A percentile compares a stretch with the other conserved stretches of the same genome.
These are phyloP conservation scores for Rhinoderma darwinii DNA, from an alignment of 2,113 vertebrate genomes.

Conservation along the genomic window DNA sequence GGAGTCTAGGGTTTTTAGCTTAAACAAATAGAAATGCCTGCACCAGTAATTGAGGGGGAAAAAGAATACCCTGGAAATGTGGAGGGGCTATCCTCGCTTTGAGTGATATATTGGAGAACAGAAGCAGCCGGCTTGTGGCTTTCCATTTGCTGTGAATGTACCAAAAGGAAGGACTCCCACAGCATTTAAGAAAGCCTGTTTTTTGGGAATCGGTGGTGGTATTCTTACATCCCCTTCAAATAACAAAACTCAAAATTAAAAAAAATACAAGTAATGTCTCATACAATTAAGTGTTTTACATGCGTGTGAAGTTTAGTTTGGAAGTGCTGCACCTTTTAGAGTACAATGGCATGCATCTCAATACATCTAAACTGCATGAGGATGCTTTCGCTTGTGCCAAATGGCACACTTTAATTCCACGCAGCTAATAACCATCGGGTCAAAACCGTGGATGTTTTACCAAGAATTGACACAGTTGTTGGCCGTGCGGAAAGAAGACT, in stretches of 20 bases:
- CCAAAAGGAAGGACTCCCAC: background rate
- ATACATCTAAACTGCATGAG: constrained; percentile 71
- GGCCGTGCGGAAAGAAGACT: too few species aligned
- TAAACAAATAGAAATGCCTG: constrained; percentile 68
- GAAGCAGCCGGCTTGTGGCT: constrained; percentile 52
- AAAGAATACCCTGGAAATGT: constrained; percentile 71
- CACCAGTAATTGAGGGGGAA: constrained; percentile 76
- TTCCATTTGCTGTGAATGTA: background rate
- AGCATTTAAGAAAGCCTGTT: too few species aligned
- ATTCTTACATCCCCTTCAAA: constrained; percentile 65
- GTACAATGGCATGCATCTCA: constrained; percentile 73
- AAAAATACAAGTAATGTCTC: constrained; percentile 73
- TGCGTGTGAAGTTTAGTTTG: constrained; percentile 69
- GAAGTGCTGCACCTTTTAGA: constrained; percentile 73
- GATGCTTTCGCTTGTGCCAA: too few species aligned
- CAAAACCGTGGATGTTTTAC: too few species aligned
- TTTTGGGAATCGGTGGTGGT: background rate
- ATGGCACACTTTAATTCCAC: too few species aligned
- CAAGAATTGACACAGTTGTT: too few species aligned
- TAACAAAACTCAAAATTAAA: constrained; percentile 27
- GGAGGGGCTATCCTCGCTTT: constrained; percentile 71
- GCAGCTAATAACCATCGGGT: too few species aligned
- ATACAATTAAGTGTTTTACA: constrained; percentile 73
- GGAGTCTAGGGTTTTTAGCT: constrained; percentile 67
- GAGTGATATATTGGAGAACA: constrained; percentile 77